These are phyloP conservation scores for Amblyraja radiata DNA, from an alignment of 2,797 vertebrate species.

Conservation along the genomic window DNA sequence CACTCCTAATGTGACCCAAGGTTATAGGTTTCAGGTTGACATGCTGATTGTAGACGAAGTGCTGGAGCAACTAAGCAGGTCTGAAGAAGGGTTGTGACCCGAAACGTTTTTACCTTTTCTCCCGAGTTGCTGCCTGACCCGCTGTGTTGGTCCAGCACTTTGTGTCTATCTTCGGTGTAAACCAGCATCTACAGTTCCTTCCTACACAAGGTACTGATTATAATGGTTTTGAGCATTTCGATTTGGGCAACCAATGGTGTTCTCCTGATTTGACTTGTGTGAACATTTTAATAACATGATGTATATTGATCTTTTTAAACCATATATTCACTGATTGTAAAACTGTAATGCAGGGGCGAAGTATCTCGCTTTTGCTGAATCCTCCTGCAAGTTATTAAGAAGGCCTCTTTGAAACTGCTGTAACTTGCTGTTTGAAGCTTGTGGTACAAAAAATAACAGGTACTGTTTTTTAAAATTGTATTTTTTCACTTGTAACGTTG, in stretches of 20 bases:
- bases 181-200: too few relatives aligned
- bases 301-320: constrained; percentile 40
- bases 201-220: neutral
- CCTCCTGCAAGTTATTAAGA: constrained; percentile 64
- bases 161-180: too few relatives aligned
- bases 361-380: constrained; percentile 83
- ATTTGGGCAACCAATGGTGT: neutral
- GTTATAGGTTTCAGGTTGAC: neutral
- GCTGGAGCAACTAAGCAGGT: too few relatives aligned
- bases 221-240: neutral
- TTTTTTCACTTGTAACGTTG: neutral
- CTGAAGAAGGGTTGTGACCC: too few relatives aligned
- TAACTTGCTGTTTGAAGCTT: constrained; percentile 70
- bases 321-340: constrained; percentile 78
- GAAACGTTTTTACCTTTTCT: too few relatives aligned
- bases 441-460: constrained; percentile 68
- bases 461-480: constrained; percentile 62
- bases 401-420: constrained; percentile 70
- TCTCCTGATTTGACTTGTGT: neutral
- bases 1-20: neutral
- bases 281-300: neutral
- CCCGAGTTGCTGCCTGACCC: too few relatives aligned
- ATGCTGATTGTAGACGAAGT: neutral
- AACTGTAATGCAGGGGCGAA: constrained; percentile 87
- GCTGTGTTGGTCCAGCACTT: too few relatives aligned